Evolutionary conservation across 2,888 invertebrate genomes (phyloP), one percentile per base, ranked within the genome.

Genomic region (Dynastes tityus): DNA sequence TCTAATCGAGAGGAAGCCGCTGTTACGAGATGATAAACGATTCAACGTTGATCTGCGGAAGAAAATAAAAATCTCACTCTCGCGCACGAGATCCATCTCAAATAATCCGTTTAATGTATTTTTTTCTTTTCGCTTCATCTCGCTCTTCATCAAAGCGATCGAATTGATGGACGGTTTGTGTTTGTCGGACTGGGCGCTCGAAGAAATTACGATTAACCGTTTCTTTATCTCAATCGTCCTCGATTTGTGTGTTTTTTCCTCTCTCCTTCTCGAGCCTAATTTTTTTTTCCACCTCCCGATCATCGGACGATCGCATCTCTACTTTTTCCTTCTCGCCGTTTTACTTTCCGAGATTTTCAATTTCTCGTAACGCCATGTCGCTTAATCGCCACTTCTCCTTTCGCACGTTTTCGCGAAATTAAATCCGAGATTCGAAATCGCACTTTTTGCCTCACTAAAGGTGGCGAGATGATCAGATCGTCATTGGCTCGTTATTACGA

Each of bases 121-220:
- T 71, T 71, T 75, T 75, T 51, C 75, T 64, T 71, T 71, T 75
- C 67, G 32, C 75, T 74, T 68, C 58, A 68, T 65, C 75, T 76
- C 75, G 58, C 68, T 78, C 68, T 78, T 70, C 40, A 75, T 79
- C 76, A 67, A 65, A 63, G 32, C 78, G 68, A 78, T 79, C 77
- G 79, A 77, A 77, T 79, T 79, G 79, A 77, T 77, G 55, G 71
- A 79, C 79, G 79, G 71, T 77, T 79, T 67, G 67, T 77, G 77
- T 79, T 79, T 77, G 77, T 77, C 77, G 65, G 73, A 79, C 77
- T 79, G 79, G 74, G 74, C 73, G 73, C 32, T 5, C 55, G 79
- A 45, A 11, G 45, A 45, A 45, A 45, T 45, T 45, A 45, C 45
- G 45, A 79, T 79, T 77, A 45, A 77, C 77, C 64, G 67, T 73